Percentiles rank a stretch among this genome's conserved stretches.
phyloP scores from a whole-genome alignment of 1,140 invertebrate genomes.

The Acromyrmex heyeri region DNA sequence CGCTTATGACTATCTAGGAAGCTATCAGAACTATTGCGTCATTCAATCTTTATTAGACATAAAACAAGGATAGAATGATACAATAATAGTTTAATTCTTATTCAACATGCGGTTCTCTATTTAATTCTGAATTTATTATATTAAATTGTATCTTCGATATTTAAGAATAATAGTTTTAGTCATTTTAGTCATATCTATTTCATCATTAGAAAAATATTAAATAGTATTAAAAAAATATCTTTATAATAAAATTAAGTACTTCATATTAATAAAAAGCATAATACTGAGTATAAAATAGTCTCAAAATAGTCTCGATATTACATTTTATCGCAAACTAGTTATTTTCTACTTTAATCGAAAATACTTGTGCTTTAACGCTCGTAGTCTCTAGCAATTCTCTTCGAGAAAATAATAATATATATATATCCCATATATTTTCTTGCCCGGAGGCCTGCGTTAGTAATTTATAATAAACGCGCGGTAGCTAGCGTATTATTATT shows the following conservation, averaged over 20 bases:
- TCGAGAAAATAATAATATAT: constrained; percentile 24
- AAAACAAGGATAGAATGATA: not conserved
- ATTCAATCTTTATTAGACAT: no score
- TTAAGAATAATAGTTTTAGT: not conserved
- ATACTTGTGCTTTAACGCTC: not conserved
- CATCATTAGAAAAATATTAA: not conserved
- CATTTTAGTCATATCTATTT: not conserved
- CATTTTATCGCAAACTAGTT: not conserved
- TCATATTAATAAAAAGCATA: not conserved
- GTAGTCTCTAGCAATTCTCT: not conserved
- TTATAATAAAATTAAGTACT: not conserved
- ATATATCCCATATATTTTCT: constrained; percentile 32
- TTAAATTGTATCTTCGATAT: not conserved
- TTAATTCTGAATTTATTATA: not conserved
- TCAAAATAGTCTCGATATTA: not conserved
- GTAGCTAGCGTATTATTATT: constrained; percentile 49
- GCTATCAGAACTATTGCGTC: no score
- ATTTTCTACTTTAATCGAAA: not conserved
- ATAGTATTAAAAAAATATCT: not conserved
- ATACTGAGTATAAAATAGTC: not conserved
- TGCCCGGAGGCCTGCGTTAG: constrained; percentile 9
- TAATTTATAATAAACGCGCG: constrained; percentile 55
- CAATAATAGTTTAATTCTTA: not conserved
- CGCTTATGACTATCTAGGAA: not conserved
- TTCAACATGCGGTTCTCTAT: not conserved